Conservation (phyloP, 1,140 invertebrate genomes). For the Cephus cinctus region DNA sequence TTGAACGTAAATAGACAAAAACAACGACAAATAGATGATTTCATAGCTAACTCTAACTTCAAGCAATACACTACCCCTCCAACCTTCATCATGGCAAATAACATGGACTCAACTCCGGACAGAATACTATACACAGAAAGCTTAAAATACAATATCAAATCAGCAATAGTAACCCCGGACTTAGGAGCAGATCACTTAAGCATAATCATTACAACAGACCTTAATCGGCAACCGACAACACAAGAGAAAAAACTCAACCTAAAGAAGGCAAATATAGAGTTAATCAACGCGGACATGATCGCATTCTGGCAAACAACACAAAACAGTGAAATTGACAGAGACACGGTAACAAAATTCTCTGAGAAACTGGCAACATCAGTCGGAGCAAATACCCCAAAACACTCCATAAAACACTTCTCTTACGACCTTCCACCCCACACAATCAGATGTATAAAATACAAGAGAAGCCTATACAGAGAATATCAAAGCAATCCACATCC, state of each 20-base stretch:
- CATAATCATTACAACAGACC: neutral
- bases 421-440: conserved; percentile 3
- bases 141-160: neutral
- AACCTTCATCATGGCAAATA: neutral
- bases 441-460: conserved; percentile 2
- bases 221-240: too few relatives aligned
- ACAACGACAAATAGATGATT: neutral
- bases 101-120: neutral
- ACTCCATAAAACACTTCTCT: neutral
- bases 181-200: neutral
- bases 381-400: neutral
- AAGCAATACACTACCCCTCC: neutral
- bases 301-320: too few relatives aligned
- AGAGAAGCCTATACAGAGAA: conserved; percentile 5
- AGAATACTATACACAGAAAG: neutral
- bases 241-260: too few relatives aligned
- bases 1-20: neutral
- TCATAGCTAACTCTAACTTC: neutral
- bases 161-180: neutral
- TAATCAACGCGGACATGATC: too few relatives aligned
- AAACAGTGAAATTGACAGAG: too few relatives aligned
- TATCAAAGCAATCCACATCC: neutral
- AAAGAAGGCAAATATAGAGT: too few relatives aligned
- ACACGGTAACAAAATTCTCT: neutral
- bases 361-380: neutral